These are phyloP conservation scores for Monarcha castaneiventris DNA, from an alignment of 2,113 vertebrate genomes.

Conservation along the genomic window DNA sequence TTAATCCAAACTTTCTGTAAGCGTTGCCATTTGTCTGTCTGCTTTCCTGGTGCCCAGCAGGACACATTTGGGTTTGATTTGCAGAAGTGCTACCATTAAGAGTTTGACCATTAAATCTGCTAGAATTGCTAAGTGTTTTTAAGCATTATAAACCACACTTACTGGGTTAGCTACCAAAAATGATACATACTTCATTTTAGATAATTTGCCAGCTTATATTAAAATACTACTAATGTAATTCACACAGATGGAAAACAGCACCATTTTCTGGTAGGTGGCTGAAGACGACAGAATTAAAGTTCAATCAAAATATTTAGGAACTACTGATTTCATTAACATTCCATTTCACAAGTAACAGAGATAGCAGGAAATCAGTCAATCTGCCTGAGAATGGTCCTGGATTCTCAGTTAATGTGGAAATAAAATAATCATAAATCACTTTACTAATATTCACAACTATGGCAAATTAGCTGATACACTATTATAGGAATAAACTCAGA, in stretches of 20 bases:
- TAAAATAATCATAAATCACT: not conserved
- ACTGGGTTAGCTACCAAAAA: not conserved
- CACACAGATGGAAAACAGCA: not conserved
- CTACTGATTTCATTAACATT: not conserved
- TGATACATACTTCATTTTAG: not conserved
- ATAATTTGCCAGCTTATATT: not conserved
- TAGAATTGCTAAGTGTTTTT: not conserved
- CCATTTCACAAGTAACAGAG: not conserved
- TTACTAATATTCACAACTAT: not conserved
- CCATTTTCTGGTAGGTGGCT: not conserved
- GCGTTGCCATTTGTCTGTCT: not conserved
- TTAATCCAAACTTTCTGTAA: not conserved
- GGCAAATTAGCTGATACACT: not conserved
- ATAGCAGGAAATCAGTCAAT: not conserved
- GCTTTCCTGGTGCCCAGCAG: not conserved
- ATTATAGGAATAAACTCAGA: not conserved
- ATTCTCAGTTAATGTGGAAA: not conserved
- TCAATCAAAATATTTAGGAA: not conserved
- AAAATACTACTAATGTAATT: not conserved
- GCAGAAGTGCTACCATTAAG: not conserved
- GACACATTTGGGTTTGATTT: not conserved
- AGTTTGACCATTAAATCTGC: not conserved
- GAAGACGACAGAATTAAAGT: not conserved
- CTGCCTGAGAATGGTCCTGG: not conserved
- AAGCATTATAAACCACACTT: not conserved